These are phyloP conservation scores for Cyprinodon tularosa DNA, from an alignment of 2,113 vertebrate species.

Conservation along the genomic window DNA sequence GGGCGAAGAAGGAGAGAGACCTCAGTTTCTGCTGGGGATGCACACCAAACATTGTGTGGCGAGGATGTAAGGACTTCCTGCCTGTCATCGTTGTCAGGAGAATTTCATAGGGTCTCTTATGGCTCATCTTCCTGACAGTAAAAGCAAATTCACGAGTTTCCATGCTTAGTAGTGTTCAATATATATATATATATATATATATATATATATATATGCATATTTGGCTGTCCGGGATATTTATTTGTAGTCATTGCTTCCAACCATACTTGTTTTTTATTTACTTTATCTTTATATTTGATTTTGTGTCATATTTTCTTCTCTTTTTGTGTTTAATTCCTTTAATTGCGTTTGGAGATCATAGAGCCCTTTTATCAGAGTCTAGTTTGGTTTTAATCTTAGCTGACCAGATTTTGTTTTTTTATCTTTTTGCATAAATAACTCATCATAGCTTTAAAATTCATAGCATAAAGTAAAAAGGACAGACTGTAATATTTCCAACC, in stretches of 20 bases:
- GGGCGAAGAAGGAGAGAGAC: conserved; percentile 35
- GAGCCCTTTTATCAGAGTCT: conserved; percentile 22
- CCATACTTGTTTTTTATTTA: background rate
- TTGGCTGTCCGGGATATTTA: background rate
- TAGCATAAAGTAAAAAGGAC: background rate
- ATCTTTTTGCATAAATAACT: conserved; percentile 19
- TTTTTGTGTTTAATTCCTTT: conserved; percentile 3
- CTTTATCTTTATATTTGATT: conserved; percentile 5
- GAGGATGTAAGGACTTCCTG: conserved; percentile 47
- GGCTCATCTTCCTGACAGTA: conserved; percentile 30
- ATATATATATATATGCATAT: too few species aligned
- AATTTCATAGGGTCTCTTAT: conserved; percentile 32
- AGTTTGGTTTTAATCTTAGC: conserved; percentile 16
- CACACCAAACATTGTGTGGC: conserved; percentile 31
- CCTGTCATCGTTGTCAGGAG: conserved; percentile 54
- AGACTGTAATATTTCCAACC: background rate
- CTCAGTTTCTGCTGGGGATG: conserved; percentile 27
- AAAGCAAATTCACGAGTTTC: conserved; percentile 30
- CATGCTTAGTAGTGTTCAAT: conserved; percentile 29
- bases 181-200: background rate
- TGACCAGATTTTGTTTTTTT: conserved; percentile 18
- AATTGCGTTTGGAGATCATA: conserved; percentile 19
- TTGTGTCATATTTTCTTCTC: background rate
- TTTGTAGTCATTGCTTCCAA: background rate
- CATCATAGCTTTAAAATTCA: conserved; percentile 19